Conservation (phyloP, 2,888 invertebrate species). For the Pyrocoelia pectoralis region DNA sequence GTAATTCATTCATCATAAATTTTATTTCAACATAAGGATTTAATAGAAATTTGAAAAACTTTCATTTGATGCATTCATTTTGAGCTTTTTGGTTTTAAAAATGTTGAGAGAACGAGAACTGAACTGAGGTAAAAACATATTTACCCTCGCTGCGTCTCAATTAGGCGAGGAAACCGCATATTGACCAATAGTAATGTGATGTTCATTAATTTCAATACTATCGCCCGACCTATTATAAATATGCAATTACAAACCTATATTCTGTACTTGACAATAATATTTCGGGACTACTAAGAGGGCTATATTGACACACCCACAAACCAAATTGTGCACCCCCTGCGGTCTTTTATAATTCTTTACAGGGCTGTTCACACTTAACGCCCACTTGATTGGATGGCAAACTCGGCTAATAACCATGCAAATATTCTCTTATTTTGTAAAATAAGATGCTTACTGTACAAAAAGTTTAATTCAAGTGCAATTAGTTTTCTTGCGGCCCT, state of each 20-base stretch:
- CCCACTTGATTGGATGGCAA: constrained; percentile 24
- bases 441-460: neutral
- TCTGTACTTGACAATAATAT: constrained; percentile 8
- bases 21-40: too few relatives aligned
- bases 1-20: too few relatives aligned
- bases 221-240: too few relatives aligned
- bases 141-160: too few relatives aligned
- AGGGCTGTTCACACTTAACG: constrained; percentile 30
- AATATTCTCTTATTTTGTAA: constrained; percentile 6
- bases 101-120: too few relatives aligned
- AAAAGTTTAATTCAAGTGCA: constrained; percentile 13
- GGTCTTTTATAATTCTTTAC: constrained; percentile 27
- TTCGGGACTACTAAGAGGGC: constrained; percentile 22
- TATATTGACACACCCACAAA: constrained; percentile 40
- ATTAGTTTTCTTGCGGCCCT: constrained; percentile 32
- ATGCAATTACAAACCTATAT: constrained; percentile 1
- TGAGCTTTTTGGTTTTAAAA: too few relatives aligned
- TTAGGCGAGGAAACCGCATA: too few relatives aligned
- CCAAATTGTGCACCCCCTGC: constrained; percentile 44
- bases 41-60: too few relatives aligned
- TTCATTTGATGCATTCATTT: too few relatives aligned
- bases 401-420: neutral
- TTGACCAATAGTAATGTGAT: too few relatives aligned
- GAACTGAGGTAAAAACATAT: too few relatives aligned
- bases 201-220: too few relatives aligned